Percentiles rank a stretch among this genome's conserved stretches.
Conservation (phyloP, 53 echinoderm and acorn worm species). For the Astropecten irregularis region DNA sequence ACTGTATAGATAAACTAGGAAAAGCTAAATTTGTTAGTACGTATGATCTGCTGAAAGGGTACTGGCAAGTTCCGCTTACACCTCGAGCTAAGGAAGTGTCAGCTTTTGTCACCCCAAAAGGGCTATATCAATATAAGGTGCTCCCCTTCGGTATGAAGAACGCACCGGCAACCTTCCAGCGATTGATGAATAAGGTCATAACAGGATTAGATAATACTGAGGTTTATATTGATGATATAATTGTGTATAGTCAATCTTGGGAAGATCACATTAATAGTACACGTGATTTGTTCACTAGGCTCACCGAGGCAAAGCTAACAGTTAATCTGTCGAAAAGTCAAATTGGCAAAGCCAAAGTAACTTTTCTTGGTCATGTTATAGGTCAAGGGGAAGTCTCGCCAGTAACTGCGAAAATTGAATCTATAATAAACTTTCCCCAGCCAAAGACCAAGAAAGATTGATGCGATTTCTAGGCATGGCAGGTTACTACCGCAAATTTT, state of each 20-base stretch:
- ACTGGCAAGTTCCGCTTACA: conserved; percentile 50
- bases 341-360: conserved; percentile 55
- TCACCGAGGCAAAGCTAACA: conserved; percentile 14
- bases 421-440: conserved; percentile 44
- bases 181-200: conserved; percentile 31
- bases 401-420: conserved; percentile 44
- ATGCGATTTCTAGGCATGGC: conserved; percentile 20
- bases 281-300: conserved; percentile 14
- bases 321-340: conserved; percentile 63
- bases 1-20: conserved; percentile 60
- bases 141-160: conserved; percentile 53
- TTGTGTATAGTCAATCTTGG: conserved; percentile 41
- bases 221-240: conserved; percentile 50
- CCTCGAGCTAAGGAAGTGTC: conserved; percentile 35
- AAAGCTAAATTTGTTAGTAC: conserved; percentile 41
- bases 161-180: conserved; percentile 40
- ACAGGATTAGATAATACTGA: background rate
- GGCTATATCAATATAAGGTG: conserved; percentile 45
- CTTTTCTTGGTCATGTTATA: conserved; percentile 61
- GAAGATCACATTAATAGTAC: conserved; percentile 22
- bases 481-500: conserved; percentile 13
- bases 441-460: conserved; percentile 46
- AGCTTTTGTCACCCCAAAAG: conserved; percentile 50
- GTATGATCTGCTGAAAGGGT: conserved; percentile 50
- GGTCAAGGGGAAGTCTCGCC: conserved; percentile 65